A percentile compares a stretch with the other conserved stretches of the same genome.
Evolutionary conservation across 2,797 vertebrate species (phyloP).

Genomic region (Nasua narica): DNA sequence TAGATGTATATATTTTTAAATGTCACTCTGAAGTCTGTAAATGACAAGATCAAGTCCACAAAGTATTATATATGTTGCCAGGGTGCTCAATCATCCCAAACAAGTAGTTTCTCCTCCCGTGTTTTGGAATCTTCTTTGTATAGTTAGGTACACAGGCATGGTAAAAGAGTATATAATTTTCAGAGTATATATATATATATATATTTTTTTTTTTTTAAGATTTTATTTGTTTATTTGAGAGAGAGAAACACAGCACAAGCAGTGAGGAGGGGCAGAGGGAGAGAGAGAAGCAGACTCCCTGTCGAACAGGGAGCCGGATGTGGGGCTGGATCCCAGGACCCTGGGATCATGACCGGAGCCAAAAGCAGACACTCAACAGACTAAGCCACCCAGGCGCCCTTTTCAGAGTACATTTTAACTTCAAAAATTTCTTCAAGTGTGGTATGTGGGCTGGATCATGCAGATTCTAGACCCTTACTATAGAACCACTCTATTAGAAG

Average conservation of each 20-base stretch:
- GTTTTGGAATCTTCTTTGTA: constrained; percentile 19
- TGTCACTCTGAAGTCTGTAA: not conserved
- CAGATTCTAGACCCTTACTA: not conserved
- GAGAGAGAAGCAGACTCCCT: not conserved
- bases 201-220: no score
- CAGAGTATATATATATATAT: not conserved
- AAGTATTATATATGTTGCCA: not conserved
- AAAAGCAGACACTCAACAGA: not conserved
- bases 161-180: not conserved
- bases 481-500: not conserved
- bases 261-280: not conserved
- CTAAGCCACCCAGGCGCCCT: not conserved
- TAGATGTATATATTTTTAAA: not conserved
- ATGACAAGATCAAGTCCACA: not conserved
- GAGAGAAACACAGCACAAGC: not conserved
- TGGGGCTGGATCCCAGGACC: not conserved
- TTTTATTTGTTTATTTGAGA: not conserved
- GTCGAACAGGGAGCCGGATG: not conserved
- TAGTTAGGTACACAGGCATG: not conserved
- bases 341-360: not conserved
- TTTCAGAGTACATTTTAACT: constrained; percentile 18
- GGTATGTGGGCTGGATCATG: not conserved
- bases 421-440: not conserved
- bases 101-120: not conserved
- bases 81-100: not conserved